phyloP scores from a whole-genome alignment of 2,888 invertebrate species.

The Eupithecia exiguata region DNA sequence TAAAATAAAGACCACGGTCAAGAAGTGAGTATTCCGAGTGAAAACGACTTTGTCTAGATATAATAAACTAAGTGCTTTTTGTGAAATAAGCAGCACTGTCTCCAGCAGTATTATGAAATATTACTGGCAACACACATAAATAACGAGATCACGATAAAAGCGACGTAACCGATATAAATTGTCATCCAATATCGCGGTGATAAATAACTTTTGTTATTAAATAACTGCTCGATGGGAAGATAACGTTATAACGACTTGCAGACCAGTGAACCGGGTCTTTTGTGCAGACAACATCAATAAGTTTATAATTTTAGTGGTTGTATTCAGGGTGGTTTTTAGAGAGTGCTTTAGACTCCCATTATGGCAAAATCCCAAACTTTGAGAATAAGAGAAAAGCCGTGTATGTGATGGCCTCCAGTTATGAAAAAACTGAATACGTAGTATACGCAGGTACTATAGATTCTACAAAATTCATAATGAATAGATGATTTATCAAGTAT shows the following conservation, averaged over 20 bases:
- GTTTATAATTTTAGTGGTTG: background rate
- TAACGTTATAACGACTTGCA: constrained; percentile 34
- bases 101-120: constrained; percentile 31
- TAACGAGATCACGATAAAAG: constrained; percentile 44
- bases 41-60: background rate
- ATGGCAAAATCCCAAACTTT: no score
- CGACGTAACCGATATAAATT: constrained; percentile 41
- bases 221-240: constrained; percentile 39
- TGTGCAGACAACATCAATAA: background rate
- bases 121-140: constrained; percentile 33
- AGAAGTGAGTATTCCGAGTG: background rate
- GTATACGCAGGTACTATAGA: background rate
- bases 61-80: background rate
- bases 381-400: no score
- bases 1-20: background rate
- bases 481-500: background rate
- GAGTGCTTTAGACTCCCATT: no score
- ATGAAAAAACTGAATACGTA: background rate
- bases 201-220: constrained; percentile 45
- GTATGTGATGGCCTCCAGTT: no score
- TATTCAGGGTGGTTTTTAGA: no score
- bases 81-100: constrained; percentile 4
- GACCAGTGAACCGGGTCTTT: background rate
- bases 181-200: constrained; percentile 34
- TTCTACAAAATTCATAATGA: no score